These are phyloP conservation scores for Drosophila neoperkinsi DNA, from an alignment of 2,888 invertebrate species.

Conservation along the genomic window DNA sequence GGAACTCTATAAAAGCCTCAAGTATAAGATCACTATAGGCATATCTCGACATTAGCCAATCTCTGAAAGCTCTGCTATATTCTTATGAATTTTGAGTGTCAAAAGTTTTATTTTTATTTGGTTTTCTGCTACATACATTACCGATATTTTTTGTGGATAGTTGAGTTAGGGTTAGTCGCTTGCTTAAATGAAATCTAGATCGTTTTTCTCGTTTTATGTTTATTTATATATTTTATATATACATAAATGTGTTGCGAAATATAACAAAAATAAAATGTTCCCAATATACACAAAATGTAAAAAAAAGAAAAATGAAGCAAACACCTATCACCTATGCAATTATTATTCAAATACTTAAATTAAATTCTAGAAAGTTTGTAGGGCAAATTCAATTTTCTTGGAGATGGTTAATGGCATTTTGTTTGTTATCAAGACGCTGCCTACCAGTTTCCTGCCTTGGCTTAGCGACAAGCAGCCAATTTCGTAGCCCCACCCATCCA, in stretches of 20 bases:
- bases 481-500: neutral
- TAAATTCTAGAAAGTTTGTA: neutral
- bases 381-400: neutral
- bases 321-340: neutral
- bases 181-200: neutral
- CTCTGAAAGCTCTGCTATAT: neutral
- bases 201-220: no score
- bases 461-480: constrained; percentile 5
- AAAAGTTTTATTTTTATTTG: neutral
- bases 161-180: neutral
- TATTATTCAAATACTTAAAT: neutral
- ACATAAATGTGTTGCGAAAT: neutral
- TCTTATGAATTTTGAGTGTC: neutral
- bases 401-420: constrained; percentile 14
- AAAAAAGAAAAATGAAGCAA: neutral
- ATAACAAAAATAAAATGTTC: neutral
- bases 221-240: neutral
- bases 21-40: constrained; percentile 57
- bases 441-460: constrained; percentile 4
- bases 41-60: constrained; percentile 54
- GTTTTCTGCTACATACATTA: neutral
- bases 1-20: constrained; percentile 59
- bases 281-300: neutral
- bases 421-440: neutral
- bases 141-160: neutral